Conservation (phyloP, 2,113 vertebrate species). For the Mola mola region DNA sequence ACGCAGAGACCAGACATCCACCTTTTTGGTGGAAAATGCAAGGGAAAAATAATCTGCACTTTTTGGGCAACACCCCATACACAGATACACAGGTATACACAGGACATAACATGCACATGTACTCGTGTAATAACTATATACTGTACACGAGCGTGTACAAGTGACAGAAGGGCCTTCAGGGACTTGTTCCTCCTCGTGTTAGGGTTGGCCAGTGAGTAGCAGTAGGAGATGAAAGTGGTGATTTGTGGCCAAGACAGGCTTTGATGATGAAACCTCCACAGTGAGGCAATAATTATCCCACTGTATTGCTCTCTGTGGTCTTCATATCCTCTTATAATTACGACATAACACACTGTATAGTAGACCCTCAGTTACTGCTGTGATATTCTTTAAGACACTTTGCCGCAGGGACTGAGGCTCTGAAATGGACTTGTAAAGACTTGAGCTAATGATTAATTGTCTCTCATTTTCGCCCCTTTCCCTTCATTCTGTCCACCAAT, state of each 20-base stretch:
- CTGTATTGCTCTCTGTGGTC: constrained; percentile 75
- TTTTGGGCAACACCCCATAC: too few relatives aligned
- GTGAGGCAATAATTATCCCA: constrained; percentile 77
- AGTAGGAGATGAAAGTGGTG: constrained; percentile 74
- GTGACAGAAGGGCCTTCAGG: constrained; percentile 49
- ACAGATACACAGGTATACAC: not conserved
- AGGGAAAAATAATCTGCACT: not conserved
- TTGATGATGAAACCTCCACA: constrained; percentile 81
- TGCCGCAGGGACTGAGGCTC: constrained; percentile 52
- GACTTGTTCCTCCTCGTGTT: constrained; percentile 49
- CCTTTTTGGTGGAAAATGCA: constrained; percentile 3
- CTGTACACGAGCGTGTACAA: not conserved
- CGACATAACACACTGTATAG: constrained; percentile 64
- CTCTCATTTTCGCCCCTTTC: constrained; percentile 50
- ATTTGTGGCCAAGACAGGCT: constrained; percentile 72
- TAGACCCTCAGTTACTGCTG: constrained; percentile 54
- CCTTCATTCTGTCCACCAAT: constrained; percentile 57
- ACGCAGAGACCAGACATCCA: constrained; percentile 3
- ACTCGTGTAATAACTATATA: constrained; percentile 1
- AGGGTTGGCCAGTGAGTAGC: constrained; percentile 29
- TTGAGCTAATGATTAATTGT: constrained; percentile 67
- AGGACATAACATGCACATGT: not conserved
- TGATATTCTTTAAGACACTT: constrained; percentile 65
- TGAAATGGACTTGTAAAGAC: constrained; percentile 59
- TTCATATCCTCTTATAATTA: constrained; percentile 76